Conservation (phyloP, 1,140 invertebrate species). For the Kradibia gibbosae region DNA sequence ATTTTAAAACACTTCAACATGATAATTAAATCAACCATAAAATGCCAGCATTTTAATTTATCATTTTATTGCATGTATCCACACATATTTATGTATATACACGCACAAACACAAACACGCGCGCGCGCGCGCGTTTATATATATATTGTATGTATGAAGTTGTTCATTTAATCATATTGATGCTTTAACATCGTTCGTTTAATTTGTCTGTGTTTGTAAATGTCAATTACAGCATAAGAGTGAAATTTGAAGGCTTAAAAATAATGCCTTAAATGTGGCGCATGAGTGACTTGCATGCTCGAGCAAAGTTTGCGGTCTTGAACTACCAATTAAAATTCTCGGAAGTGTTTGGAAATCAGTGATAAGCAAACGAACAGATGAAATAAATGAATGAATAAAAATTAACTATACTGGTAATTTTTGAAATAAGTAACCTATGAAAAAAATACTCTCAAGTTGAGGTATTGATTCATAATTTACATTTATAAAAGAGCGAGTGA, state of each 20-base stretch:
- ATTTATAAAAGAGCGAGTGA: not conserved
- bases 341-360: not conserved
- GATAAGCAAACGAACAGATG: no score
- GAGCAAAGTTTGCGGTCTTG: not conserved
- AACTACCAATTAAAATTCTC: not conserved
- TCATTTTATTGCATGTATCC: no score
- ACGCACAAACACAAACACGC: no score
- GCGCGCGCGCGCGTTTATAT: no score
- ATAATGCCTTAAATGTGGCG: not conserved
- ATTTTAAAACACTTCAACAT: no score
- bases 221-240: slow-evolving; percentile 5
- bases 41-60: no score
- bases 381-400: slow-evolving; percentile 31
- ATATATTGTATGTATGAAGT: no score
- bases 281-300: slow-evolving; percentile 18
- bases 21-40: no score
- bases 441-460: not conserved
- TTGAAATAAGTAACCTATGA: no score
- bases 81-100: no score
- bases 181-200: not conserved
- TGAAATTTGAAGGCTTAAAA: not conserved
- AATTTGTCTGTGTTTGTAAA: not conserved
- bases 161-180: not conserved
- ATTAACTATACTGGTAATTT: slow-evolving; percentile 29
- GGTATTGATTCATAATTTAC: not conserved